phyloP scores from a whole-genome alignment of 1,140 invertebrate species.

The Teleopsis dalmanni region DNA sequence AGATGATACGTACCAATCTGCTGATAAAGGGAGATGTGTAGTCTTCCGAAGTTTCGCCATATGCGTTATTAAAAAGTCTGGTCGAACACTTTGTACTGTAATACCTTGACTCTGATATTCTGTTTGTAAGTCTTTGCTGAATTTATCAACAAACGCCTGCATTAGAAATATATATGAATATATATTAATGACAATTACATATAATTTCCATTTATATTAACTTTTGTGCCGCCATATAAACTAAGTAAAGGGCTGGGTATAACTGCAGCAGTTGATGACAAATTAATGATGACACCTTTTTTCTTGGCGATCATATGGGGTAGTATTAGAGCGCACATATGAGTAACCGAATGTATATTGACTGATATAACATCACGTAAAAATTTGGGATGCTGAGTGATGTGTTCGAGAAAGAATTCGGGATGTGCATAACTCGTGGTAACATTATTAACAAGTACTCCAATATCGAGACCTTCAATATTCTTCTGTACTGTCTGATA shows the following conservation, averaged over 20 bases:
- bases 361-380: constrained; percentile 59
- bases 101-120: constrained; percentile 76
- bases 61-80: constrained; percentile 87
- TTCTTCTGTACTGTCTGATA: constrained; percentile 70
- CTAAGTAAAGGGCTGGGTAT: constrained; percentile 76
- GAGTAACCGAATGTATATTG: constrained; percentile 66
- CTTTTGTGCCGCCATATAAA: constrained; percentile 86
- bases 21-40: constrained; percentile 71
- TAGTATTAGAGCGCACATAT: constrained; percentile 77
- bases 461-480: constrained; percentile 75
- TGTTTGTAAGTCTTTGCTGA: constrained; percentile 67
- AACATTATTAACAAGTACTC: constrained; percentile 91
- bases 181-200: too few species aligned
- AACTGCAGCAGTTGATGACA: constrained; percentile 76
- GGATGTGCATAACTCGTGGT: constrained; percentile 86
- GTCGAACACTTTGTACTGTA: constrained; percentile 74
- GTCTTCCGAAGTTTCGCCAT: constrained; percentile 80
- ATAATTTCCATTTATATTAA: too few species aligned
- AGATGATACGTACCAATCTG: constrained; percentile 67
- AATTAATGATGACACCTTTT: constrained; percentile 84
- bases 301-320: constrained; percentile 80
- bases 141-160: constrained; percentile 76
- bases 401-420: constrained; percentile 68
- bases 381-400: constrained; percentile 50
- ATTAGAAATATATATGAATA: not conserved